A percentile compares a stretch with the other conserved stretches of the same genome.
These are phyloP conservation scores for Lipotes vexillifer DNA, from an alignment of 2,113 vertebrate species.

Conservation along the genomic window DNA sequence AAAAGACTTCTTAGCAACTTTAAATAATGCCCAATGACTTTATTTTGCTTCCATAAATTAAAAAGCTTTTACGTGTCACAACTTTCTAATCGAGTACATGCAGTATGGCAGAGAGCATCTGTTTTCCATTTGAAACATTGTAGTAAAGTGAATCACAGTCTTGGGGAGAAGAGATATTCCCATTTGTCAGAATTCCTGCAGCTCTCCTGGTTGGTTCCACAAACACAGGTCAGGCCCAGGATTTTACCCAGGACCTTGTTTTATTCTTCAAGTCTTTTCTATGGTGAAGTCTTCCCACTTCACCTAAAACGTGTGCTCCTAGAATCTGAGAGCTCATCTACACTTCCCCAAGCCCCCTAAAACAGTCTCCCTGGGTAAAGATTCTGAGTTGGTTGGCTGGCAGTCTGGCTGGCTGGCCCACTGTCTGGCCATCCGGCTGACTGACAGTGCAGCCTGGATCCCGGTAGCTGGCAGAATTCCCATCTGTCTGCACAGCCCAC, in stretches of 20 bases:
- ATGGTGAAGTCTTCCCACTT: neutral
- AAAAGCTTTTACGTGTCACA: neutral
- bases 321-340: neutral
- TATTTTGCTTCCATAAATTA: neutral
- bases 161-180: neutral
- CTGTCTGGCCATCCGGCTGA: neutral
- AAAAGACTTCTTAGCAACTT: neutral
- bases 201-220: neutral
- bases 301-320: neutral
- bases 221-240: neutral
- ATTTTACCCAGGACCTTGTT: neutral
- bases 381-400: neutral
- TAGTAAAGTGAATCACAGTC: neutral
- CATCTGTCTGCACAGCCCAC: slow-evolving; percentile 52
- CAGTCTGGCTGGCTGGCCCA: neutral
- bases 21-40: neutral
- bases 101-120: neutral
- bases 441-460: neutral
- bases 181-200: neutral
- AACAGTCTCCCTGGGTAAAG: neutral
- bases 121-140: neutral
- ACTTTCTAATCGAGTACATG: neutral
- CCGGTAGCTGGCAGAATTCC: neutral
- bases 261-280: neutral
- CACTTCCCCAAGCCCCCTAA: neutral